Conservation (phyloP, 2,797 vertebrate genomes). For the Euthynnus affinis region DNA sequence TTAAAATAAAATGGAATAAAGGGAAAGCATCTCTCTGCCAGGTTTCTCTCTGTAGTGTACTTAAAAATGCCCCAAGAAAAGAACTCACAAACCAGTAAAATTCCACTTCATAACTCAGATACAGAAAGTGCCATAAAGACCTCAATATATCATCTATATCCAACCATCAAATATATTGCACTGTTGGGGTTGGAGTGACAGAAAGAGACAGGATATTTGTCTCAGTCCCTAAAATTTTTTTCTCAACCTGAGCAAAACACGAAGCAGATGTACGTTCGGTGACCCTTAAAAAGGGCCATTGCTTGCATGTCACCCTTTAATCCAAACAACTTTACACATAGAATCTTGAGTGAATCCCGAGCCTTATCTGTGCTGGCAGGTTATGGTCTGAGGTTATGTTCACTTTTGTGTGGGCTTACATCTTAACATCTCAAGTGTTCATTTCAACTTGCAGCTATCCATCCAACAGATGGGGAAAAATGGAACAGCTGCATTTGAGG, state of each 20-base stretch:
- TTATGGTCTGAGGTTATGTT: slow-evolving; percentile 40
- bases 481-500: slow-evolving; percentile 16
- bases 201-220: slow-evolving; percentile 35
- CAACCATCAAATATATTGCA: slow-evolving; percentile 53
- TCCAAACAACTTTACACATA: slow-evolving; percentile 41
- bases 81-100: slow-evolving; percentile 59
- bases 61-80: slow-evolving; percentile 48
- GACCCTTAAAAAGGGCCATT: slow-evolving; percentile 44
- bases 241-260: slow-evolving; percentile 26
- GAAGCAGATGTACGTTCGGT: slow-evolving; percentile 44
- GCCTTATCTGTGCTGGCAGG: slow-evolving; percentile 43
- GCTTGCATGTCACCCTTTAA: slow-evolving; percentile 54
- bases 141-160: slow-evolving; percentile 61
- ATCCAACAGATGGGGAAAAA: slow-evolving; percentile 15
- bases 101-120: slow-evolving; percentile 64
- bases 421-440: slow-evolving; percentile 20
- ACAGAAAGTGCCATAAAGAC: slow-evolving; percentile 60
- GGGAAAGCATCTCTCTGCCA: neutral
- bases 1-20: slow-evolving; percentile 22
- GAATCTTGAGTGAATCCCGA: slow-evolving; percentile 44
- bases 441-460: slow-evolving; percentile 30
- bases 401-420: slow-evolving; percentile 29
- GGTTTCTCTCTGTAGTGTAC: slow-evolving; percentile 26
- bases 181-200: slow-evolving; percentile 48
- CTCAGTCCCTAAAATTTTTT: slow-evolving; percentile 20